These are phyloP conservation scores for Onthophagus sagittarius DNA, from an alignment of 2,888 invertebrate species.

Conservation along the genomic window DNA sequence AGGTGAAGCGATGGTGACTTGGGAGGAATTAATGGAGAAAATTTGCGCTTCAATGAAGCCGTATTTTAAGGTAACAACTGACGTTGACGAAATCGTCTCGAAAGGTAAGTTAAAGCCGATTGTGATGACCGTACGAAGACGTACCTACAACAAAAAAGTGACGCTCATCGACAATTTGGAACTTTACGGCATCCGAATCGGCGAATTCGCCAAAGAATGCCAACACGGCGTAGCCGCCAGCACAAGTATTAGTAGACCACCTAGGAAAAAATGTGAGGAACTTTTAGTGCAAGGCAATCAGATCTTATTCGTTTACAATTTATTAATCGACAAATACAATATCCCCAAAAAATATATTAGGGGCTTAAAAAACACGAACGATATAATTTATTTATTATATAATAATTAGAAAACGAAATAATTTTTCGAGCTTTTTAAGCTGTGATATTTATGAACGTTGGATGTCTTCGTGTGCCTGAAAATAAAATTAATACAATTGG, in stretches of 20 bases:
- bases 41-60: conserved; percentile 68
- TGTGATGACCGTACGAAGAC: conserved; percentile 69
- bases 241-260: conserved; percentile 70
- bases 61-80: conserved; percentile 61
- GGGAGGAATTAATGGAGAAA: conserved; percentile 68
- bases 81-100: conserved; percentile 51
- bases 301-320: conserved; percentile 52
- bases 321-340: conserved; percentile 63
- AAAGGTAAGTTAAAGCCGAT: conserved; percentile 75
- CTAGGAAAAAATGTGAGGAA: conserved; percentile 70
- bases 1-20: conserved; percentile 53
- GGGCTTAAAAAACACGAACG: conserved; percentile 71
- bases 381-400: too few relatives aligned
- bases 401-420: too few relatives aligned
- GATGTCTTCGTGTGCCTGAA: background rate
- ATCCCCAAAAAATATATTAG: conserved; percentile 71
- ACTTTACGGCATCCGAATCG: conserved; percentile 75
- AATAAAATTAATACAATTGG: background rate
- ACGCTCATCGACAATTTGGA: conserved; percentile 89
- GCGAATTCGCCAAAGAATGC: conserved; percentile 75
- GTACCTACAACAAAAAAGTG: conserved; percentile 87
- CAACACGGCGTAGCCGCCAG: conserved; percentile 85
- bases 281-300: conserved; percentile 91
- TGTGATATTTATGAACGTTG: background rate
- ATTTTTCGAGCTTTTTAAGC: too few relatives aligned